phyloP scores from a whole-genome alignment of 2,113 vertebrate genomes.

The Salvelinus namaycush region DNA sequence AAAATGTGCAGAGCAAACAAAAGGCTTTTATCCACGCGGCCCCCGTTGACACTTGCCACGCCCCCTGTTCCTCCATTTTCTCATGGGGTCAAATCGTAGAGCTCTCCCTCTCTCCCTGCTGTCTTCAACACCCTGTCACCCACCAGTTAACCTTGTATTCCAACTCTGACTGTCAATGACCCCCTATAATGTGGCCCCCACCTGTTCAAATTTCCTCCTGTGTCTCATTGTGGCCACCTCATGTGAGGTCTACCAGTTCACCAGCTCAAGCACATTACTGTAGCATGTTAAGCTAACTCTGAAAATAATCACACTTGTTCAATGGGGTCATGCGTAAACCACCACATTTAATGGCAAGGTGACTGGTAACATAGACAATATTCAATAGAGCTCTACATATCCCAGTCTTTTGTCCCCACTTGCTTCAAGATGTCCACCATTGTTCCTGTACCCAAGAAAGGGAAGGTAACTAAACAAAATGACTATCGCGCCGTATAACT shows the following conservation, averaged over 20 bases:
- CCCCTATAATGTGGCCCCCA: constrained; percentile 6
- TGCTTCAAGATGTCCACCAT: too few species aligned
- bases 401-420: too few species aligned
- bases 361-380: too few species aligned
- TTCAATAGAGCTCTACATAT: too few species aligned
- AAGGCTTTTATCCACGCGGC: constrained; percentile 50
- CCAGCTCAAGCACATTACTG: neutral
- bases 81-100: constrained; percentile 62
- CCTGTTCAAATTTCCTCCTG: constrained; percentile 31
- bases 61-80: constrained; percentile 48
- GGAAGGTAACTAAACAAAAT: too few species aligned
- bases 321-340: too few species aligned
- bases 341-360: too few species aligned
- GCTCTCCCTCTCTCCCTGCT: constrained; percentile 18
- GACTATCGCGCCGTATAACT: too few species aligned
- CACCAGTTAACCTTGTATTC: constrained; percentile 57
- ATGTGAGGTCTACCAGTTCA: neutral
- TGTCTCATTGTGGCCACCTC: constrained; percentile 22
- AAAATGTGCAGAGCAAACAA: constrained; percentile 55
- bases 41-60: constrained; percentile 50
- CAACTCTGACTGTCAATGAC: constrained; percentile 29
- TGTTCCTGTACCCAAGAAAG: too few species aligned
- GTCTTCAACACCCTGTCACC: constrained; percentile 59
- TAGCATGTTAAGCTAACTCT: neutral
- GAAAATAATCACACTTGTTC: neutral